Base-by-base conservation (phyloP, 2,888 invertebrate genomes). In the Drosophila testacea region DNA sequence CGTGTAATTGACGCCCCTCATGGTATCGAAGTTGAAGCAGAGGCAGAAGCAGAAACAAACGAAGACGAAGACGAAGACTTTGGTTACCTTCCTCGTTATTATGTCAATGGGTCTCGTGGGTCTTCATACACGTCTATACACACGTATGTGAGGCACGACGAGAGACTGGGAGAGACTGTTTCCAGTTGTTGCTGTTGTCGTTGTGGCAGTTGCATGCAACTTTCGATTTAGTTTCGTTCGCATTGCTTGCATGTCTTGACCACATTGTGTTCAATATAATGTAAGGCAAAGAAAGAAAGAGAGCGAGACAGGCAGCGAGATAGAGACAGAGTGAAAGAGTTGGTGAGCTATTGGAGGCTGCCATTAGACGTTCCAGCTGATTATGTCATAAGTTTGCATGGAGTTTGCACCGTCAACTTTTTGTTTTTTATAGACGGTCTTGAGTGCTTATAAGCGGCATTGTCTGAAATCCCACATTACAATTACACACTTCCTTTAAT, bases 11-110 rank as follows among this genome's bases (percentile, higher is more conserved):
- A 86, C 81, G 81, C 78, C 75, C 57, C 79, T 69, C 74, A 68
- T 68, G 69, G 38, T 59, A 50, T 59, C 60, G 69, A 48, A 61
- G 67, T 9, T 46, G 51, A 16, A 39, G 48, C 30, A 34, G 51
- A 68, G 42, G 77, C 16, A 38, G 41, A 79, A 79, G 61, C 22
- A 60, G n/a, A n/a, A n/a, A n/a, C n/a, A n/a, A n/a, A n/a, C n/a
- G n/a, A n/a, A n/a, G 28, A 16, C n/a, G 51, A 28, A 44, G 51
- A 56, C 52, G 79, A 27, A 47, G 42, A 78, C 82, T 90, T 76
- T 82, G 79, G 80, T 90, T 91, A 85, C 89, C 91, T 91, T 91
- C 91, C 91, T 91, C 80, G 90, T 91, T 91, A 91, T 91, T 91
- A 91, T 91, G 91, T 91, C 91, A 91, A 91, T 91, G 88, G 90